These are phyloP conservation scores for Rhynchophorus ferrugineus DNA, from an alignment of 1,140 invertebrate genomes.

Conservation along the genomic window DNA sequence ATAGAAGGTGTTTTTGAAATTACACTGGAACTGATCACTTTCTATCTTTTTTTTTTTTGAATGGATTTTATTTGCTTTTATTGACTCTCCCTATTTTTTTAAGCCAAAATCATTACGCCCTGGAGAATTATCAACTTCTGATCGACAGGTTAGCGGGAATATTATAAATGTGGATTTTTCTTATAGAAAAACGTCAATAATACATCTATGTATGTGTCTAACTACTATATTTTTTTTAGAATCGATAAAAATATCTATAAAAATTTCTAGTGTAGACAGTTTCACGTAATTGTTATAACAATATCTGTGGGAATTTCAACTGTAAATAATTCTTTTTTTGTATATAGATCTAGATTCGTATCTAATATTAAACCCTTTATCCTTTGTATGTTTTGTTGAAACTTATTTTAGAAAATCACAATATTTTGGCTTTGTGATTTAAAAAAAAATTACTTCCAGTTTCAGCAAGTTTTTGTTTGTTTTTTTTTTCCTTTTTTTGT, in stretches of 20 bases:
- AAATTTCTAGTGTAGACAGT: conserved; percentile 19
- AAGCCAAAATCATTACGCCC: conserved; percentile 46
- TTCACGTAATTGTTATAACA: conserved; percentile 17
- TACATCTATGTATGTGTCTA: conserved; percentile 39
- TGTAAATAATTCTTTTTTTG: conserved; percentile 30
- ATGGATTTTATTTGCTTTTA: conserved; percentile 23
- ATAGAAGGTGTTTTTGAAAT: no score
- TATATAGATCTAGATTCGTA: conserved; percentile 31
- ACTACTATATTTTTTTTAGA: conserved; percentile 33
- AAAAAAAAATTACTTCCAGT: conserved; percentile 7
- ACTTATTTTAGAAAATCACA: conserved; percentile 3
- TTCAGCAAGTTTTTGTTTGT: conserved; percentile 10
- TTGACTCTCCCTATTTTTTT: conserved; percentile 28
- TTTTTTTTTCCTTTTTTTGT: conserved; percentile 8
- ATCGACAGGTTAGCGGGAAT: conserved; percentile 46
- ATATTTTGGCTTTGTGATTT: neutral
- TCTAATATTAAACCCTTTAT: conserved; percentile 26
- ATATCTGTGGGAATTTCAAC: conserved; percentile 28
- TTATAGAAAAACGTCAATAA: conserved; percentile 29
- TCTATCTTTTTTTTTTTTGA: conserved; percentile 33
- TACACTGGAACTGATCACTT: no score
- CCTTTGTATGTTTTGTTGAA: conserved; percentile 13
- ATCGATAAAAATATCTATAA: conserved; percentile 24
- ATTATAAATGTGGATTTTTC: conserved; percentile 24
- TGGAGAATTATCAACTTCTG: conserved; percentile 43